Evolutionary conservation across 1,140 invertebrate species (phyloP).

Genomic region (Theocolax elegans): DNA sequence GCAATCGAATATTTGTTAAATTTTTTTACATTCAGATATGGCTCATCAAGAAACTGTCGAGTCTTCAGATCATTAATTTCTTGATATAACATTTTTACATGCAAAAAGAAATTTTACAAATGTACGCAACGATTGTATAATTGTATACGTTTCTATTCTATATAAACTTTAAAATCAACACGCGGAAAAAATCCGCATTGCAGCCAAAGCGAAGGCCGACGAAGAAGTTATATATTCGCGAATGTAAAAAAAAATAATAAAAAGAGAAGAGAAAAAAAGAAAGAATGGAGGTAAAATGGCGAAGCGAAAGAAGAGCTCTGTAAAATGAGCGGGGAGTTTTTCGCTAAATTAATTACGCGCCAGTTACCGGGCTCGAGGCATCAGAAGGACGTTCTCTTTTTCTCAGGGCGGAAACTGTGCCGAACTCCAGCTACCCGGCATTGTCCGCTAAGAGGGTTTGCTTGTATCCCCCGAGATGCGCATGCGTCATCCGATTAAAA

Average conservation of each 20-base stretch:
- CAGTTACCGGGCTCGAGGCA: constrained; percentile 46
- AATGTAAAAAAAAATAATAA: background rate
- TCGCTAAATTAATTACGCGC: constrained; percentile 57
- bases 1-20: too few species aligned
- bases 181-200: too few species aligned
- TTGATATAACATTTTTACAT: too few species aligned
- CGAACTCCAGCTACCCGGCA: constrained; percentile 10
- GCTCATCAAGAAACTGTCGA: too few species aligned
- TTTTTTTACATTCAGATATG: too few species aligned
- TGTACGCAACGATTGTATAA: too few species aligned
- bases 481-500: constrained; percentile 70
- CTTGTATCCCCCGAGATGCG: constrained; percentile 68
- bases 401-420: constrained; percentile 49
- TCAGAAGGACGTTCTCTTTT: constrained; percentile 35
- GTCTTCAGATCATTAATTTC: too few species aligned
- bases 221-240: background rate
- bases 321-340: constrained; percentile 55
- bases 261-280: background rate
- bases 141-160: too few species aligned
- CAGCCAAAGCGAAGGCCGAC: too few species aligned
- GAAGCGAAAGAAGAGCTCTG: constrained; percentile 45
- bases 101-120: too few species aligned
- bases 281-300: background rate
- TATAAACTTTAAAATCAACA: too few species aligned
- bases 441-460: constrained; percentile 67